Conservation (phyloP, 2,797 vertebrate species). For the Pangasius sanitwongsei region DNA sequence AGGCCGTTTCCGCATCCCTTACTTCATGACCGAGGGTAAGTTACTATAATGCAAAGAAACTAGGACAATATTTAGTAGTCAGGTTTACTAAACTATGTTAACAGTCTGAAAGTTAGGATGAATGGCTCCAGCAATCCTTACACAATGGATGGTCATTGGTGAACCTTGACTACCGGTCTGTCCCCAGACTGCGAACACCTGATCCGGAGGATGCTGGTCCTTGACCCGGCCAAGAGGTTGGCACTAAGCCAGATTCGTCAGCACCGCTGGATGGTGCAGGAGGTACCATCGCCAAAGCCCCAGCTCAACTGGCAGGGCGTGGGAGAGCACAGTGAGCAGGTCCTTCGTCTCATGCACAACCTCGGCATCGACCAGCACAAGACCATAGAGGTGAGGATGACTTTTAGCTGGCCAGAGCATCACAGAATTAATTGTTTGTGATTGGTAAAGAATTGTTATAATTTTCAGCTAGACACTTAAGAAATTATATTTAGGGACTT, state of each 20-base stretch:
- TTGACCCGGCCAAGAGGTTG: conserved; percentile 93
- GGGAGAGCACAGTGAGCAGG: conserved; percentile 94
- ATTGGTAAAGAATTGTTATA: neutral
- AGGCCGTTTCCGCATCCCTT: conserved; percentile 97
- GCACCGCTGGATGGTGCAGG: conserved; percentile 96
- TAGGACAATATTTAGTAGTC: neutral
- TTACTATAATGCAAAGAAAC: neutral
- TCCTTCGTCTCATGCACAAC: conserved; percentile 94
- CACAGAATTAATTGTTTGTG: neutral
- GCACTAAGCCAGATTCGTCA: conserved; percentile 95
- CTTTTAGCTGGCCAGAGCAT: neutral
- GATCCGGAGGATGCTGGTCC: conserved; percentile 95
- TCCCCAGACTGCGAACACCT: conserved; percentile 93
- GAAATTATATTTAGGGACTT: neutral
- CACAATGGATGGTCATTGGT: neutral
- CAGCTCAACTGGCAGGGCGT: conserved; percentile 83
- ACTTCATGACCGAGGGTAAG: conserved; percentile 99
- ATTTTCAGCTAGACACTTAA: neutral
- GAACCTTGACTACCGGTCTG: neutral
- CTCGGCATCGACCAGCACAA: conserved; percentile 98
- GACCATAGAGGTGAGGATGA: conserved; percentile 87
- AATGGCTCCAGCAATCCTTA: neutral
- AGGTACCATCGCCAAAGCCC: conserved; percentile 87
- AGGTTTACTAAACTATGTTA: neutral
- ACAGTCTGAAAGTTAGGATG: neutral